Evolutionary conservation across 2,797 vertebrate species (phyloP), one percentile per base, ranked within the genome.

Genomic region (Sorex maritimensis): DNA sequence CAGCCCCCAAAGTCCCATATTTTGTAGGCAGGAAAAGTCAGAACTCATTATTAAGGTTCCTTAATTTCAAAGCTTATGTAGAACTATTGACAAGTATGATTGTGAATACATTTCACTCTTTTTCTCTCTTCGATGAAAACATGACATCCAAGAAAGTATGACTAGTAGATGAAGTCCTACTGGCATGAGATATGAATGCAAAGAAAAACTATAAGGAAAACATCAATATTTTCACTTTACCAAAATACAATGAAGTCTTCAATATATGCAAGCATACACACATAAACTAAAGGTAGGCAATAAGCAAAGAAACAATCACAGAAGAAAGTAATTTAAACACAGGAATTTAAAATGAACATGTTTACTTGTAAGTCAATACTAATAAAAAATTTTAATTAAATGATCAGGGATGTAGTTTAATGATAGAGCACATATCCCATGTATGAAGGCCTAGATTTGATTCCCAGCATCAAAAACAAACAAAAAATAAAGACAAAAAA

Each of bases 341-440:
- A 5, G 88, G 86, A 86, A 55, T 88, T 52, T 26, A 61, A 55
- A 83, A 86, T 34, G 5, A 93, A 92, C n/a, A 79, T 80, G 5
- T 23, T 23, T 61, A 19, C 15, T 23, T 61, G 15, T 19, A 61
- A 61, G 19, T 6, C 19, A 21, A 61, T 61, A 17, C 21, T 23
- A 61, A 61, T 61, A 61, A 61, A 61, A 11, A 52, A 34, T 34
- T 52, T 44, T 52, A 52, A 11, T 11, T 52, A 52, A 52, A 52
- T 14, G 49, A 52, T 21, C 21, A 61, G 58, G 58, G 58, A 61
- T 61, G 58, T 61, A 61, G 58, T 21, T 61, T 17, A 61, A 6
- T 61, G 58, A 21, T 19, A 21, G 58, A 61, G 58, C 58, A 61
- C 58, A 61, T 61, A 61, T 61, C 17, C 58, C 7, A 61, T 61